Base-by-base conservation (phyloP, 2,888 invertebrate genomes). In the Pammene fasciana region DNA sequence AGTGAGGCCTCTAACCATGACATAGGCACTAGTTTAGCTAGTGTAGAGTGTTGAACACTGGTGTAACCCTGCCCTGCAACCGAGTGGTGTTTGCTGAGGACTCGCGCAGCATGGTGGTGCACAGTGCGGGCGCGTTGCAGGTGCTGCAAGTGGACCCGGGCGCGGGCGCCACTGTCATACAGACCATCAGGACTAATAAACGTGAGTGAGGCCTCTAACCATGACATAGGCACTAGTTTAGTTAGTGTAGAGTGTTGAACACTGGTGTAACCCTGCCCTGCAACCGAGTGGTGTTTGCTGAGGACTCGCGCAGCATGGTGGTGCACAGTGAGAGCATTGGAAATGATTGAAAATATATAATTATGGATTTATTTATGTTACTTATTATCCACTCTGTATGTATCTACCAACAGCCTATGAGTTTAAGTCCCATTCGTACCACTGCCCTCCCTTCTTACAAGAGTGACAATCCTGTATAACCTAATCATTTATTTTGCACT, bases 141-240 rank as follows among this genome's bases (percentile, higher is more conserved):
- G 80, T 88, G 5, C 68, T 91, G 36, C 86, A 88, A 71, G 83
- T 91, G 0, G 90, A 92, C 71, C 77, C 87, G 0, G 84, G 85
- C 16, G 89, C 86, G 0, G 89, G 90, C 8, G 90, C 90, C 2
- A 82, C 86, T 0, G 77, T 86, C 0, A 71, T 84, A 6, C 89
- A 92, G 66, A 82, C 80, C 41, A 83, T 92, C 70, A 55, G 74
- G 16, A 82, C 84, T 43, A 82, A 84, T 5, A 89, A 88, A 80
- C 76, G 90, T 90, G 71, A 83, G 86, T 78, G 0, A 0, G 11
- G 5, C 0, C 10, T 10, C 5, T 26, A 10, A 13, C 26, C n/a
- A 26, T 9, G n/a, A n/a, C n/a, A n/a, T n/a, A n/a, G n/a, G n/a
- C n/a, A n/a, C n/a, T n/a, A n/a, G n/a, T n/a, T n/a, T n/a, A n/a